Conservation (phyloP, 2,888 invertebrate species). For the Odontothrips loti region DNA sequence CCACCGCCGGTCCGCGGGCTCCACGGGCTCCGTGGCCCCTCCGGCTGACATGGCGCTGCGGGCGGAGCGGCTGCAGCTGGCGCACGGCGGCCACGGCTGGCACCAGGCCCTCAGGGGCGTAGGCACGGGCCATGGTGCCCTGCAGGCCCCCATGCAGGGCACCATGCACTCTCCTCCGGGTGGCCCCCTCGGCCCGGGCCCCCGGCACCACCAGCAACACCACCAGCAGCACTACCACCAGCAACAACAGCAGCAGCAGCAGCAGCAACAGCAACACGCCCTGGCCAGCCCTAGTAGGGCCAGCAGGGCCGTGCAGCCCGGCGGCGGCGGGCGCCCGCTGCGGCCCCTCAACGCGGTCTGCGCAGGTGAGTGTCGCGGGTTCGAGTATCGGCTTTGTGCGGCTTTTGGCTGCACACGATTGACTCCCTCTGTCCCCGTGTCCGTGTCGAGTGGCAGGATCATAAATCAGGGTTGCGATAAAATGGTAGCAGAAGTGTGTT, state of each 20-base stretch:
- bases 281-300: neutral
- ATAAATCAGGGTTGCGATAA: too few species aligned
- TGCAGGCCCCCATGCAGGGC: too few species aligned
- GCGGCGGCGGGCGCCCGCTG: neutral
- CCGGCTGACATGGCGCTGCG: constrained; percentile 2
- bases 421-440: too few species aligned
- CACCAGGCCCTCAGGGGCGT: neutral
- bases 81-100: neutral
- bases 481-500: too few species aligned
- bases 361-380: neutral
- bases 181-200: neutral
- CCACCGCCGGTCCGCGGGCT: neutral
- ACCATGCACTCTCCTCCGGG: too few species aligned
- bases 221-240: neutral
- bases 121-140: too few species aligned
- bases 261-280: neutral
- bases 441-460: too few species aligned
- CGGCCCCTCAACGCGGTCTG: constrained; percentile 4
- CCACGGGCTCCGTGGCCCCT: neutral
- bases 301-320: neutral
- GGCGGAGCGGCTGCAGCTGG: constrained; percentile 3
- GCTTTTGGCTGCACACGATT: too few species aligned
- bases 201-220: neutral
- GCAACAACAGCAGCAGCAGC: neutral
- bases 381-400: too few species aligned